Evolutionary conservation across 1,140 invertebrate genomes (phyloP), one percentile per base, ranked within the genome.

Genomic region (Drosophila navojoa): DNA sequence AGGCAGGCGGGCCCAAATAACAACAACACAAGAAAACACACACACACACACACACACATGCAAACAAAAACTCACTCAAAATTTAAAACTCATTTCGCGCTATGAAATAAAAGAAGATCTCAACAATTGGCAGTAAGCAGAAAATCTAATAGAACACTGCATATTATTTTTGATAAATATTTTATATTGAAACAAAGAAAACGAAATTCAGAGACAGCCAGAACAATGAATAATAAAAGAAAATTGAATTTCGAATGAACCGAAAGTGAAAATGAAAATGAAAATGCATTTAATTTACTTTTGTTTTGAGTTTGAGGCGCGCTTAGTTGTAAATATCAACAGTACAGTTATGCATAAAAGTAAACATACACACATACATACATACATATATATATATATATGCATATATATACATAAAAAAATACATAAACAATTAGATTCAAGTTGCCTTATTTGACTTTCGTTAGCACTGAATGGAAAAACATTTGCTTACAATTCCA

Each of bases 381-480:
- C 16, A 72, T 32, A 45, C 25, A 52, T 62, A 62, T 52, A 73
- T 19, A 22, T 22, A 22, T 22, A 71, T 42, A 77, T 2, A 77
- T 52, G 68, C 16, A 72, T 32, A 45, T 35, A 52, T 54, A 62
- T 52, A 73, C 2, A 15, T 63, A 35, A 63, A 13, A 66, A 50
- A 59, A 68, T 13, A 62, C 40, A 71, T 54, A 77, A 60, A 81
- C 71, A 82, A 70, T 90, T 84, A 87, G 79, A 87, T 90, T 90
- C 84, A 84, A 87, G 85, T 87, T 87, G 84, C 85, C 84, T 87
- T 87, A 87, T 87, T 87, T 87, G 85, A 87, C 90, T 87, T 89
- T 90, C 70, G 84, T 87, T 90, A 84, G 71, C 76, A 84, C 69
- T 80, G 79, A 87, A 32, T 22, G 42, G 5, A 68, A 60, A 45